phyloP scores from a whole-genome alignment of 2,797 vertebrate species.

The Hydrophis major region DNA sequence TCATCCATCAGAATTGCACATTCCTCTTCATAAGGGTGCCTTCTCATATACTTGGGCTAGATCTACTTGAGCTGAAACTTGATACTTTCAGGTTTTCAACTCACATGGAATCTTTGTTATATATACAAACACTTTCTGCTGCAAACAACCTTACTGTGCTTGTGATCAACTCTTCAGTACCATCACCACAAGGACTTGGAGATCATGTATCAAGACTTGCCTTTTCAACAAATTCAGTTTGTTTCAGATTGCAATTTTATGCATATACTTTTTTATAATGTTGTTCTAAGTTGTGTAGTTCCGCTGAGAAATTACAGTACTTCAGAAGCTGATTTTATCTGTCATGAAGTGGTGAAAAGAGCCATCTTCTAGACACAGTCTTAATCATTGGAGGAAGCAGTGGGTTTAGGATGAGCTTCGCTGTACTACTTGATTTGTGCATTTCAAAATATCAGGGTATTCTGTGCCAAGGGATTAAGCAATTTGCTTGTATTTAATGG shows the following conservation, averaged over 20 bases:
- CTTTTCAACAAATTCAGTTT: not conserved
- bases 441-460: not conserved
- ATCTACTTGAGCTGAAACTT: not conserved
- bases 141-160: not conserved
- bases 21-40: not conserved
- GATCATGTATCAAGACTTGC: not conserved
- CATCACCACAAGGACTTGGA: not conserved
- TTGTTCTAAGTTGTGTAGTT: not conserved
- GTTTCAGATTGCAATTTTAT: not conserved
- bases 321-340: not conserved
- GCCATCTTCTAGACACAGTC: not conserved
- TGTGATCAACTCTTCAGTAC: not conserved
- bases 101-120: not conserved
- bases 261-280: not conserved
- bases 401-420: not conserved
- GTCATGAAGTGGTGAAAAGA: not conserved
- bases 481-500: not conserved
- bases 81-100: not conserved
- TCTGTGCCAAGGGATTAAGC: not conserved
- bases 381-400: not conserved
- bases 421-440: not conserved
- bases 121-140: not conserved
- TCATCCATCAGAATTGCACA: not conserved
- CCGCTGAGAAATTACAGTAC: not conserved
- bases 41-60: not conserved